A percentile compares a stretch with the other conserved stretches of the same genome.
Evolutionary conservation across 2,888 invertebrate genomes (phyloP).

Genomic region (Synergus itoensis): DNA sequence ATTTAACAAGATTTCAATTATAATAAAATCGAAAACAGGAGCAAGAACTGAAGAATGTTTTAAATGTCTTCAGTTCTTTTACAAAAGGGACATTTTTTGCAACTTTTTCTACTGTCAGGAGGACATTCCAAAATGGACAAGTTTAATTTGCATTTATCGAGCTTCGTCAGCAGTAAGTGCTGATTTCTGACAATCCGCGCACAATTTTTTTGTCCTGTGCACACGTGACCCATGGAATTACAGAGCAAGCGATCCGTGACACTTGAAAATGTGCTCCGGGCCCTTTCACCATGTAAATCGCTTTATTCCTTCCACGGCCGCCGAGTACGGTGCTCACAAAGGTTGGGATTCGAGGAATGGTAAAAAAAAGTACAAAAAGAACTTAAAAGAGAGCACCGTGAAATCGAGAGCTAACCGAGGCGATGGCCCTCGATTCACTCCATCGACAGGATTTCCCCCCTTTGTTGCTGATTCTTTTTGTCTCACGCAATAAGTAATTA

Average conservation of each 20-base stretch:
- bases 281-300: slow-evolving; percentile 36
- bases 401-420: slow-evolving; percentile 10
- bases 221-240: slow-evolving; percentile 22
- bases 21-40: too few species aligned
- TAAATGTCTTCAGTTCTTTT: too few species aligned
- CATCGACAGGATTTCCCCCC: background rate
- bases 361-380: slow-evolving; percentile 22
- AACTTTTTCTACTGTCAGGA: background rate
- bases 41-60: too few species aligned
- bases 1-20: too few species aligned
- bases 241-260: slow-evolving; percentile 26
- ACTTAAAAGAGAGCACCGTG: slow-evolving; percentile 21
- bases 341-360: slow-evolving; percentile 38
- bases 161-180: background rate
- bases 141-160: background rate
- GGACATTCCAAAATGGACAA: background rate
- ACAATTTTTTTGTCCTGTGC: slow-evolving; percentile 8
- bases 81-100: too few species aligned
- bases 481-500: slow-evolving; percentile 55
- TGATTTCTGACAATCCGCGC: slow-evolving; percentile 21
- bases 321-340: slow-evolving; percentile 29
- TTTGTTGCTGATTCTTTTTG: slow-evolving; percentile 44
- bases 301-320: slow-evolving; percentile 35
- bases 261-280: slow-evolving; percentile 32
- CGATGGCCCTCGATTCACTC: slow-evolving; percentile 15